Conservation (phyloP, 2,797 vertebrate genomes). For the Chelmon rostratus region DNA sequence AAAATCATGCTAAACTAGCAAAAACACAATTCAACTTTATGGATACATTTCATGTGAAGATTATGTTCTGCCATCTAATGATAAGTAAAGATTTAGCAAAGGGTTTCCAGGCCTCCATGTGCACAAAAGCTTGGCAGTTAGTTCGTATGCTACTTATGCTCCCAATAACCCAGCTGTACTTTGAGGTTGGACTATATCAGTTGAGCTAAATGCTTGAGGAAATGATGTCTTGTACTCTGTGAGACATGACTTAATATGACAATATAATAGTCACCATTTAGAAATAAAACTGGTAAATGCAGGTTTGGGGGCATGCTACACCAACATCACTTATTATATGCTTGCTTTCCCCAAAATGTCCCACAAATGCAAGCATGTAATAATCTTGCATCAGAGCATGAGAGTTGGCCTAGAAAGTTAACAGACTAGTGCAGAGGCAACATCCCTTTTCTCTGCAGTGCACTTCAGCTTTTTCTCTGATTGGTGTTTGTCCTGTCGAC, state of each 20-base stretch:
- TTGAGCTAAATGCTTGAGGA: too few relatives aligned
- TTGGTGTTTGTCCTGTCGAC: not conserved
- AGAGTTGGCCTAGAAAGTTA: constrained; percentile 21
- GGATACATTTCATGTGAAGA: not conserved
- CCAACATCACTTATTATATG: not conserved
- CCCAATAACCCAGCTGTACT: too few relatives aligned
- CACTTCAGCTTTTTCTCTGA: not conserved
- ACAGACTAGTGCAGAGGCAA: not conserved
- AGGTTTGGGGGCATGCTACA: not conserved
- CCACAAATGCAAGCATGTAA: constrained; percentile 3
- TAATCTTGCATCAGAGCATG: constrained; percentile 20
- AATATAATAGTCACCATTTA: not conserved
- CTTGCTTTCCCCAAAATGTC: not conserved
- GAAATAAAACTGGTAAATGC: not conserved
- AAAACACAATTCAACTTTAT: too few relatives aligned
- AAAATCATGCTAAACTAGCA: not conserved
- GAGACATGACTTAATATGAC: too few relatives aligned
- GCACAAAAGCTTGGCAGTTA: not conserved
- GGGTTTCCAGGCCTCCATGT: not conserved
- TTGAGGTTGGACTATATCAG: too few relatives aligned
- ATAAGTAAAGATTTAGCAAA: not conserved
- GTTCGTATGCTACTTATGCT: too few relatives aligned
- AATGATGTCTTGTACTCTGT: too few relatives aligned
- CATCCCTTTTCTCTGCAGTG: not conserved
- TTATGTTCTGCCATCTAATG: not conserved